Base-by-base conservation (phyloP, 2,113 vertebrate species). In the Tachycineta bicolor region DNA sequence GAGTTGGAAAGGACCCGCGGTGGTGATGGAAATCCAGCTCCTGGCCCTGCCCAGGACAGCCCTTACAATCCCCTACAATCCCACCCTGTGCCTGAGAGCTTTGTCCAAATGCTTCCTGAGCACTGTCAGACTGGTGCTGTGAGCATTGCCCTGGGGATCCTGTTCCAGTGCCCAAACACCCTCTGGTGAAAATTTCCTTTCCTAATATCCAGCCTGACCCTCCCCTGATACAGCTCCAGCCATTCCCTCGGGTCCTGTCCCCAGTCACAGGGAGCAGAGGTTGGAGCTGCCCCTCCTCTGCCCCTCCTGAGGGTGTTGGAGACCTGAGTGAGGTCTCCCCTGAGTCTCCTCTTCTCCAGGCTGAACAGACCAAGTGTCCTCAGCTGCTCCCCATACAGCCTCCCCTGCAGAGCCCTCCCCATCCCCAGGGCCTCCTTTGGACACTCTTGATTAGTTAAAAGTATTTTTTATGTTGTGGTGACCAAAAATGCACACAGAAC, bases 351-450 rank as follows among this genome's bases (percentile, higher is more conserved):
- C 22, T n/a, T 14, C 37, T 33, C 25, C 75, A 24, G 71, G 33
- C 46, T 67, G 69, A 52, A 10, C 77, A 81, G 8, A 59, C 19
- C 33, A 10, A 29, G 39, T 14, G 16, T 16, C 24, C 62, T 82
- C 46, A 74, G 44, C 44, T 3, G 2, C 26, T 75, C 24, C 33
- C 39, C 52, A 5, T 0, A 1, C 0, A 1, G 6, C 26, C 20
- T 44, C 43, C 18, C 44, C 44, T 68, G 20, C 29, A 60, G 46
- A n/a, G n/a, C 24, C 53, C 31, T 46, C 55, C 17, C 39, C 55
- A 47, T 34, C 87, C 41, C 41, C 1, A 0, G 18, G 28, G 23
- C 24, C 24, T 41, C 47, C 62, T 47, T 31, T 41, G 55, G 47
- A 60, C 29, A 18, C 16, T 53, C 16, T 25, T 17, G 20, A 2